These are phyloP conservation scores for Actenoides hombroni DNA, from an alignment of 2,113 vertebrate genomes.

Conservation along the genomic window DNA sequence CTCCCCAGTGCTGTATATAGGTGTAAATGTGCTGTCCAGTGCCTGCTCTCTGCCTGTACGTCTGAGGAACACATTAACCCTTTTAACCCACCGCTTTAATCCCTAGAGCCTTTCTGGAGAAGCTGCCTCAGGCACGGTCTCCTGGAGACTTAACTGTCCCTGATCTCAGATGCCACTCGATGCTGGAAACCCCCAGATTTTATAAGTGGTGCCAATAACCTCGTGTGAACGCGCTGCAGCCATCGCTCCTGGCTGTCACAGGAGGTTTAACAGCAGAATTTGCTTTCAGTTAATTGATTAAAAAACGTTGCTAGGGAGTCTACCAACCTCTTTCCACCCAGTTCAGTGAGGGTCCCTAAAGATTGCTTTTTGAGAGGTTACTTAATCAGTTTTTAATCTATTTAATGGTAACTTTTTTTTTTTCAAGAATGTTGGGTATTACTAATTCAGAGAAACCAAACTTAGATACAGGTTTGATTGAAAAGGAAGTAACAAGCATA, in stretches of 20 bases:
- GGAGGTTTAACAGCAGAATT: neutral
- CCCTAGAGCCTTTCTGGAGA: neutral
- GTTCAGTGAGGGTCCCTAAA: neutral
- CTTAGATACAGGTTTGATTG: neutral
- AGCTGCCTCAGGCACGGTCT: neutral
- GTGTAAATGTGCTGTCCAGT: neutral
- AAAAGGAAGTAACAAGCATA: neutral
- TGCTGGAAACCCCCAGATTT: constrained; percentile 1
- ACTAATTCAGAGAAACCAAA: neutral
- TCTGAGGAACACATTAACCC: neutral
- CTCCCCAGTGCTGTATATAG: neutral
- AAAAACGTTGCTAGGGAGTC: neutral
- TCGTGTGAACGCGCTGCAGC: neutral
- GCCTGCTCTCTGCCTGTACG: neutral
- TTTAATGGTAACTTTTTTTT: neutral
- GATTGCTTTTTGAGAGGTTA: neutral
- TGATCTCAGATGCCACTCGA: neutral
- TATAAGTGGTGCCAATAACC: neutral
- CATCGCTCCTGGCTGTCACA: neutral
- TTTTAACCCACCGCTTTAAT: neutral
- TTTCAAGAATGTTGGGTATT: neutral
- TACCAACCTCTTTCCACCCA: neutral
- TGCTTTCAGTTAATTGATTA: neutral
- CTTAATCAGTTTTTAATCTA: neutral
- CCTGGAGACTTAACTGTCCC: neutral